phyloP scores from a whole-genome alignment of 2,113 vertebrate genomes.

The Aphelocoma coerulescens region DNA sequence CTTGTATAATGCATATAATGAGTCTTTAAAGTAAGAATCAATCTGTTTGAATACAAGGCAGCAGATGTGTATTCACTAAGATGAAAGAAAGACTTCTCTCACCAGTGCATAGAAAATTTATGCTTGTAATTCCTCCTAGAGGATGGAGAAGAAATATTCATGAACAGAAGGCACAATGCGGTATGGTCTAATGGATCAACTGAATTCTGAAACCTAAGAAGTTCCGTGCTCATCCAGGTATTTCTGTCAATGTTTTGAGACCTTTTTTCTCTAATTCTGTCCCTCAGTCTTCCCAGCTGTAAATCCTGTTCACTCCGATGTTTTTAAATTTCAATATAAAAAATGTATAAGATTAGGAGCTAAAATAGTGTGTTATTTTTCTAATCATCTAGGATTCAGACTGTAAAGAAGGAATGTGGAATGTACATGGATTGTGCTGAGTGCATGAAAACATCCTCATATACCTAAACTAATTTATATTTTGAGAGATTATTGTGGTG shows the following conservation, averaged over 20 bases:
- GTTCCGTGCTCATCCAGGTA: not conserved
- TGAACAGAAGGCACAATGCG: not conserved
- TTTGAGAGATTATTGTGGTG: not conserved
- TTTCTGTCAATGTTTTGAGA: not conserved
- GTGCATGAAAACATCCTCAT: not conserved
- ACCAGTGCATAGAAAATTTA: conserved; percentile 20
- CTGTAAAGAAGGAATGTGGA: not conserved
- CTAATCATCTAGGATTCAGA: not conserved
- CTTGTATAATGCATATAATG: not conserved
- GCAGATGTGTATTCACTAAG: conserved; percentile 17
- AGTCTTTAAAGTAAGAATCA: conserved; percentile 28
- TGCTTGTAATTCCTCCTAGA: conserved; percentile 3
- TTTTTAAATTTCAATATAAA: not conserved
- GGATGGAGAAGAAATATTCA: conserved; percentile 15
- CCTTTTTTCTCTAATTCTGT: not conserved
- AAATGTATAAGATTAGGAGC: not conserved
- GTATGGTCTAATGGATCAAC: not conserved
- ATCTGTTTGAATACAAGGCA: conserved; percentile 5
- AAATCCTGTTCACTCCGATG: not conserved
- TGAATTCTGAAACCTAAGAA: not conserved
- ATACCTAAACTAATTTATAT: not conserved
- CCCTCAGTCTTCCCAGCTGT: not conserved
- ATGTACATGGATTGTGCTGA: not conserved
- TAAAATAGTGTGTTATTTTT: not conserved
- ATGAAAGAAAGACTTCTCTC: conserved; percentile 27